Evolutionary conservation across 37 sponge, comb jelly and placozoan genomes (phyloP).

Genomic region (Aplysina aerophoba): DNA sequence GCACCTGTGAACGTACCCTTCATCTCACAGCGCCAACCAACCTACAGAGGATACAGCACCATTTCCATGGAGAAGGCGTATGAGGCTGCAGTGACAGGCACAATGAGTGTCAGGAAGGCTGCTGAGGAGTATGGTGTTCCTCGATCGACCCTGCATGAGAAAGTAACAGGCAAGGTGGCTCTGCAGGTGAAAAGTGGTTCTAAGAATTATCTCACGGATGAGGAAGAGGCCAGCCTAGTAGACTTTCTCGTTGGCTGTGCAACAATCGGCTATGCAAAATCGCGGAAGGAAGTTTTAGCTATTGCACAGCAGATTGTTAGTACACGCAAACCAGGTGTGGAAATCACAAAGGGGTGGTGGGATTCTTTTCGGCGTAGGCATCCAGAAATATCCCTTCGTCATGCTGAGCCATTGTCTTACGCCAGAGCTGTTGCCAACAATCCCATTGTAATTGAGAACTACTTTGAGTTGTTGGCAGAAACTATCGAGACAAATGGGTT

Average conservation of each 20-base stretch:
- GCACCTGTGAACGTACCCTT: neutral
- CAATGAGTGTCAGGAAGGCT: neutral
- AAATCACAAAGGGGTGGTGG: slow-evolving; percentile 28
- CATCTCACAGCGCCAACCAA: neutral
- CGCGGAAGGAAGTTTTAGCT: slow-evolving; percentile 6
- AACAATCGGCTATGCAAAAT: slow-evolving; percentile 23
- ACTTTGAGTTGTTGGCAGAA: slow-evolving; percentile 27
- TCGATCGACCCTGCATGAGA: slow-evolving; percentile 5
- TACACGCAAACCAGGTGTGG: neutral
- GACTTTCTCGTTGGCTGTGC: slow-evolving; percentile 31
- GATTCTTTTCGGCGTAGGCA: slow-evolving; percentile 6
- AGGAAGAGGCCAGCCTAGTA: slow-evolving; percentile 18
- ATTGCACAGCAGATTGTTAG: slow-evolving; percentile 15
- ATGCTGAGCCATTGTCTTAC: neutral
- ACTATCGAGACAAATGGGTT: slow-evolving; percentile 23
- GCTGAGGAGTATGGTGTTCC: slow-evolving; percentile 32
- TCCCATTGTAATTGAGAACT: neutral
- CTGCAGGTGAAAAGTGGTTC: neutral
- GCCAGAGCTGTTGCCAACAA: slow-evolving; percentile 14
- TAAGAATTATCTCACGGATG: neutral
- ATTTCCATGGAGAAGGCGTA: neutral
- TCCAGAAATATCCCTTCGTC: neutral
- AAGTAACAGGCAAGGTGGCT: neutral
- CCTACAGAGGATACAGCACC: neutral
- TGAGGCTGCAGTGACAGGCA: neutral